These are phyloP conservation scores for Protonibea diacanthus DNA, from an alignment of 2,797 vertebrate species.

Conservation along the genomic window DNA sequence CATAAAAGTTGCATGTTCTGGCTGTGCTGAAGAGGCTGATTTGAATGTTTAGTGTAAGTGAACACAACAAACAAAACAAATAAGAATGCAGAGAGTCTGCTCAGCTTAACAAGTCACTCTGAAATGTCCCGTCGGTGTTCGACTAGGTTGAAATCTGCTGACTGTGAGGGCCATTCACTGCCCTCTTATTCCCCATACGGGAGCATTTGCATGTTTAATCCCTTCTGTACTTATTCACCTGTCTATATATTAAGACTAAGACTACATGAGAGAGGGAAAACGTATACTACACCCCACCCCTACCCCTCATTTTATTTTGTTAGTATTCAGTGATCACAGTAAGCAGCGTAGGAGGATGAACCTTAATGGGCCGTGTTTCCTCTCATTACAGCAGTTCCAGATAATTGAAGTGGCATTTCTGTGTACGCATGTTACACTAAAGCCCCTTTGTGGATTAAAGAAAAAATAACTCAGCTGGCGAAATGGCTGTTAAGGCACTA, in stretches of 20 bases:
- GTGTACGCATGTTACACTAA: constrained; percentile 72
- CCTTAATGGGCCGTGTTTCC: constrained; percentile 69
- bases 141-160: not conserved
- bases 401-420: constrained; percentile 77
- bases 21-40: not conserved
- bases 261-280: not conserved
- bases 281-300: not conserved
- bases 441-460: constrained; percentile 73
- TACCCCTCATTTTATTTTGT: constrained; percentile 46
- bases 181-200: not conserved
- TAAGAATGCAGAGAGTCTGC: not conserved
- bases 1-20: not conserved
- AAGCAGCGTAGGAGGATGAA: constrained; percentile 61
- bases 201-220: not conserved
- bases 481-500: constrained; percentile 48
- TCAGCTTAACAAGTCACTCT: too few relatives aligned
- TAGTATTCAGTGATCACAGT: constrained; percentile 62
- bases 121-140: not conserved
- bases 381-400: constrained; percentile 74
- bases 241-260: not conserved
- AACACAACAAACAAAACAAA: not conserved
- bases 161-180: not conserved
- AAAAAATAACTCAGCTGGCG: constrained; percentile 45
- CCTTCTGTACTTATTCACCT: constrained; percentile 1
- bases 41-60: not conserved